These are phyloP conservation scores for Liopterus haemorrhoidalis DNA, from an alignment of 2,888 invertebrate species.

Conservation along the genomic window DNA sequence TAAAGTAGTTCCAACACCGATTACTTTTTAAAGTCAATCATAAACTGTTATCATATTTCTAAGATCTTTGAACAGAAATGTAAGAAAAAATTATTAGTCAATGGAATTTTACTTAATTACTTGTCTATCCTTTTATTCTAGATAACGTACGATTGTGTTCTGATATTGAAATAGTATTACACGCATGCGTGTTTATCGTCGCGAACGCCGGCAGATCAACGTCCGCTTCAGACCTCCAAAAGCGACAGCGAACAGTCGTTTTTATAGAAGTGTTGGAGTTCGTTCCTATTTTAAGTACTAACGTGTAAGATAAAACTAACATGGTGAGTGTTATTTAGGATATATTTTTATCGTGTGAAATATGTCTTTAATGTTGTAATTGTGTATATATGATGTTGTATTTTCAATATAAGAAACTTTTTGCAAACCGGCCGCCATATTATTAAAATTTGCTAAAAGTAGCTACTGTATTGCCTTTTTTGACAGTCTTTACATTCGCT, in stretches of 20 bases:
- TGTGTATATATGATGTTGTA: conserved; percentile 17
- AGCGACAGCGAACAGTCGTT: conserved; percentile 39
- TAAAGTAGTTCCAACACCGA: too few relatives aligned
- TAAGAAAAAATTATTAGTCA: too few relatives aligned
- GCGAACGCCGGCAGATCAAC: conserved; percentile 44
- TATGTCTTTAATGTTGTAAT: conserved; percentile 13
- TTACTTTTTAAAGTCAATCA: too few relatives aligned
- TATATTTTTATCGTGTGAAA: conserved; percentile 2
- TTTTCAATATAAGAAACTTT: too few relatives aligned
- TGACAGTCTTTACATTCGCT: conserved; percentile 14
- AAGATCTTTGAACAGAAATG: too few relatives aligned
- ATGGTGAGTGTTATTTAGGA: conserved; percentile 40
- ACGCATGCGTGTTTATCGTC: conserved; percentile 39
- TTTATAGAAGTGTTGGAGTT: conserved; percentile 41
- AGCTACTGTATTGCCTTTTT: conserved; percentile 10
- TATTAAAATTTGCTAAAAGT: conserved; percentile 33
- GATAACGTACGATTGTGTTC: conserved; percentile 24
- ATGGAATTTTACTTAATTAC: too few relatives aligned
- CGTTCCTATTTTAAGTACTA: conserved; percentile 36
- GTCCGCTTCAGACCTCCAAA: conserved; percentile 44
- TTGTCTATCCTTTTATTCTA: too few relatives aligned
- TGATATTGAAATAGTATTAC: conserved; percentile 26
- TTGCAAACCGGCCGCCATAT: conserved; percentile 39
- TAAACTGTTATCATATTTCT: too few relatives aligned
- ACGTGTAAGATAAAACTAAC: conserved; percentile 38